These are phyloP conservation scores for Pammene fasciana DNA, from an alignment of 2,888 invertebrate species.

Conservation along the genomic window DNA sequence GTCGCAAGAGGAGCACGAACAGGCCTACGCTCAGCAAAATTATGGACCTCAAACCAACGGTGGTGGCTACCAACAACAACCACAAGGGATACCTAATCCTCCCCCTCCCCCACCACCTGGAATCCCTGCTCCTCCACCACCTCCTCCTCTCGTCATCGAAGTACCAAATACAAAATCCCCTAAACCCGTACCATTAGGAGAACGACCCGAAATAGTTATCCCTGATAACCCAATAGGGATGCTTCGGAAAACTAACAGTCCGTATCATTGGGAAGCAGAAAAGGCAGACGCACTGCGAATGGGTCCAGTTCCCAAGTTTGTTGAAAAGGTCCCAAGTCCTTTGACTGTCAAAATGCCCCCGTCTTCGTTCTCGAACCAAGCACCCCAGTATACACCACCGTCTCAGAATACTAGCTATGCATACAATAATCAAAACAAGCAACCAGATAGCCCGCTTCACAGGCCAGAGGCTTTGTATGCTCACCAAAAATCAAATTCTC, in stretches of 20 bases:
- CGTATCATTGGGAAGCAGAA: constrained; percentile 85
- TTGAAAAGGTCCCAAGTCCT: constrained; percentile 77
- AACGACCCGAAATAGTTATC: constrained; percentile 89
- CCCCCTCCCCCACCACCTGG: constrained; percentile 76
- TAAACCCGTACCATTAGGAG: constrained; percentile 81
- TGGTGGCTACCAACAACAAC: constrained; percentile 63
- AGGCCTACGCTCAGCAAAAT: constrained; percentile 62
- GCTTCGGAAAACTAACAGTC: constrained; percentile 87
- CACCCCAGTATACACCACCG: constrained; percentile 71
- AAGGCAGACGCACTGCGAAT: constrained; percentile 81
- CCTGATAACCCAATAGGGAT: constrained; percentile 88
- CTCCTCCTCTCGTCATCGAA: constrained; percentile 84
- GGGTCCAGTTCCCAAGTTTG: constrained; percentile 76
- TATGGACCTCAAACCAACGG: constrained; percentile 46
- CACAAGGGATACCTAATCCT: constrained; percentile 66
- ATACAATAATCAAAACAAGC: constrained; percentile 62
- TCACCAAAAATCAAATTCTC: constrained; percentile 66
- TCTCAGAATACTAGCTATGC: constrained; percentile 60
- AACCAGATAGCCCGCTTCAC: constrained; percentile 76
- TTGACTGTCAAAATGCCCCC: constrained; percentile 76
- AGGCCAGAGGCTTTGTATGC: constrained; percentile 79
- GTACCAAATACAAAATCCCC: constrained; percentile 76
- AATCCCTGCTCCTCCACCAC: constrained; percentile 82
- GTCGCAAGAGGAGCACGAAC: constrained; percentile 84
- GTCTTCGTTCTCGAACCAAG: constrained; percentile 69